These are phyloP conservation scores for Cephonodes hylas DNA, from an alignment of 2,888 invertebrate genomes.

Conservation along the genomic window DNA sequence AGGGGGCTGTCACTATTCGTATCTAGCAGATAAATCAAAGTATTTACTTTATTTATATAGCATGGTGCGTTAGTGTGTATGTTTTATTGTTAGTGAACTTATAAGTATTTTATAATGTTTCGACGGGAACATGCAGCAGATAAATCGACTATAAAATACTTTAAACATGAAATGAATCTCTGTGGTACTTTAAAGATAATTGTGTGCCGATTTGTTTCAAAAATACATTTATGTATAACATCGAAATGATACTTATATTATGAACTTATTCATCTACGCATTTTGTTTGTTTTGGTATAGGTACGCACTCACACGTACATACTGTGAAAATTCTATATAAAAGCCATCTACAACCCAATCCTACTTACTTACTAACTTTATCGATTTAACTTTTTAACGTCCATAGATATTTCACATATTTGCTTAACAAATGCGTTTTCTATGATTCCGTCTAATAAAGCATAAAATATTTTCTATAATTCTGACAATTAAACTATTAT, in stretches of 20 bases:
- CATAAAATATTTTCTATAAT: background rate
- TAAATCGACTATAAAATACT: too few species aligned
- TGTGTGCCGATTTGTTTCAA: background rate
- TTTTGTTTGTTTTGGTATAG: constrained; percentile 45
- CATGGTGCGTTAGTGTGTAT: too few species aligned
- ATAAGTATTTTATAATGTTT: too few species aligned
- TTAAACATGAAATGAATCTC: background rate
- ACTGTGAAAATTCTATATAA: constrained; percentile 24
- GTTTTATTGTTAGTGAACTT: too few species aligned
- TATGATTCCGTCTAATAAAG: background rate
- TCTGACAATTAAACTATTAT: background rate
- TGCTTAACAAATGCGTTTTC: background rate
- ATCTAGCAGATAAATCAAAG: too few species aligned
- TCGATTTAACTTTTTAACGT: background rate
- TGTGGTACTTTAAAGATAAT: background rate
- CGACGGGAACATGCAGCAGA: too few species aligned
- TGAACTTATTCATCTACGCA: constrained; percentile 27
- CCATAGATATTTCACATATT: background rate
- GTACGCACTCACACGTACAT: constrained; percentile 28
- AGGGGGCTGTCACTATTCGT: too few species aligned
- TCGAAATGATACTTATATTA: background rate
- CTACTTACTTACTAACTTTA: background rate
- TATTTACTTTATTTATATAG: too few species aligned
- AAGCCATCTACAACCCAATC: background rate
- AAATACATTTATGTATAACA: background rate